These are phyloP conservation scores for Malachius bipustulatus DNA, from an alignment of 2,888 invertebrate genomes.

Conservation along the genomic window DNA sequence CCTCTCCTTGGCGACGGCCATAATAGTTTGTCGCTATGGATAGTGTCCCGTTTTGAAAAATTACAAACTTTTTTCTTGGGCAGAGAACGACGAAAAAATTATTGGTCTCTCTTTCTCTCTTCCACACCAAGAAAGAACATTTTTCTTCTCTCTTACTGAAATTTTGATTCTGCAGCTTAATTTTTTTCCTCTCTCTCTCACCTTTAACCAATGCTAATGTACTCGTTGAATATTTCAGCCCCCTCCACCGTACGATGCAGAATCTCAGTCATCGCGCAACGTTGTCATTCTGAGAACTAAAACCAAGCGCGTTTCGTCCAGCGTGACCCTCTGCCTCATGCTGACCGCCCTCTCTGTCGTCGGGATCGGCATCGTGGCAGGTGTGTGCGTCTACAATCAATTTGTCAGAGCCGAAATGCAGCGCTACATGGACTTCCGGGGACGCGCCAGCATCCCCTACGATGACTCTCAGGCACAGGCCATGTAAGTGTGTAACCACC, in stretches of 20 bases:
- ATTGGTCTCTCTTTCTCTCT: no score
- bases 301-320: constrained; percentile 45
- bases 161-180: no score
- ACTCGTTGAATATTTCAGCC: constrained; percentile 3
- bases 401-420: constrained; percentile 50
- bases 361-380: constrained; percentile 57
- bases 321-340: constrained; percentile 55
- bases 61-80: no score
- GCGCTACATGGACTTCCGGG: constrained; percentile 51
- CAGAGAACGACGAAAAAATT: no score
- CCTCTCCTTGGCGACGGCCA: no score
- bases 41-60: no score
- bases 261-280: constrained; percentile 15
- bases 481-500: no score
- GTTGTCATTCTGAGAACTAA: constrained; percentile 34
- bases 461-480: background rate
- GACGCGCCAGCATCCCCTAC: constrained; percentile 55
- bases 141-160: no score
- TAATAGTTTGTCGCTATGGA: no score
- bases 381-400: constrained; percentile 64
- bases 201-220: no score
- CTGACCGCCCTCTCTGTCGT: constrained; percentile 58
- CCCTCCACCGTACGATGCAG: constrained; percentile 6
- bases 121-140: no score
- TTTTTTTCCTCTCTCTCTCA: no score